A percentile compares a stretch with the other conserved stretches of the same genome.
Evolutionary conservation across 2,113 vertebrate genomes (phyloP).

Genomic region (Falcunculus frontatus): DNA sequence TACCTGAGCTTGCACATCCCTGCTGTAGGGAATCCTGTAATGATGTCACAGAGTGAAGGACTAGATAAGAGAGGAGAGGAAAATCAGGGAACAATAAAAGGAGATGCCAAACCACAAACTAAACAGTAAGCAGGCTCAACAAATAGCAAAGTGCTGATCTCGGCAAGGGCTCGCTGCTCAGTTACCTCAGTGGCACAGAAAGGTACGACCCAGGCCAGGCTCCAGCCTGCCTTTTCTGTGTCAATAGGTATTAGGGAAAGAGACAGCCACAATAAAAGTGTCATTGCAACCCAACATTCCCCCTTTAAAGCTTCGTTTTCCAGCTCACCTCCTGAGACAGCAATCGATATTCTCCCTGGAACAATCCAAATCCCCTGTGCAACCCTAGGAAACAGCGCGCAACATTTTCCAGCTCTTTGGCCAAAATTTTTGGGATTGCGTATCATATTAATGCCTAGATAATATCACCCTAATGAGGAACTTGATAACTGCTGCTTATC

Average conservation of each 20-base stretch:
- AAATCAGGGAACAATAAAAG: slow-evolving; percentile 46
- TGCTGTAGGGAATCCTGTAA: slow-evolving; percentile 79
- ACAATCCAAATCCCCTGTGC: background rate
- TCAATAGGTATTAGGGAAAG: background rate
- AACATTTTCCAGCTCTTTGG: slow-evolving; percentile 25
- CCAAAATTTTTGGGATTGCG: slow-evolving; percentile 32
- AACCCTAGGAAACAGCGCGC: background rate
- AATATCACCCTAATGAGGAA: slow-evolving; percentile 50
- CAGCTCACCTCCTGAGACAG: slow-evolving; percentile 40
- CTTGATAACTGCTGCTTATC: slow-evolving; percentile 58
- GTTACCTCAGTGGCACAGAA: background rate
- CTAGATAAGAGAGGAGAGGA: slow-evolving; percentile 70
- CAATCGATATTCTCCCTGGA: background rate
- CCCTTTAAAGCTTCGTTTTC: background rate
- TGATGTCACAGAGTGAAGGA: slow-evolving; percentile 75
- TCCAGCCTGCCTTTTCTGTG: background rate
- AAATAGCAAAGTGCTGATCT: slow-evolving; percentile 9
- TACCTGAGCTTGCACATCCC: slow-evolving; percentile 83
- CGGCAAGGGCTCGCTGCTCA: background rate
- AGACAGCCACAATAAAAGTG: slow-evolving; percentile 5
- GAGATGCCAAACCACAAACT: slow-evolving; percentile 57
- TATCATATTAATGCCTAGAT: slow-evolving; percentile 37
- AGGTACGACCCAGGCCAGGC: background rate
- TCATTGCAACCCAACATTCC: background rate
- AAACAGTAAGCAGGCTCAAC: slow-evolving; percentile 58